Evolutionary conservation across 2,797 vertebrate genomes (phyloP).

Genomic region (Pseudochirops corinnae): DNA sequence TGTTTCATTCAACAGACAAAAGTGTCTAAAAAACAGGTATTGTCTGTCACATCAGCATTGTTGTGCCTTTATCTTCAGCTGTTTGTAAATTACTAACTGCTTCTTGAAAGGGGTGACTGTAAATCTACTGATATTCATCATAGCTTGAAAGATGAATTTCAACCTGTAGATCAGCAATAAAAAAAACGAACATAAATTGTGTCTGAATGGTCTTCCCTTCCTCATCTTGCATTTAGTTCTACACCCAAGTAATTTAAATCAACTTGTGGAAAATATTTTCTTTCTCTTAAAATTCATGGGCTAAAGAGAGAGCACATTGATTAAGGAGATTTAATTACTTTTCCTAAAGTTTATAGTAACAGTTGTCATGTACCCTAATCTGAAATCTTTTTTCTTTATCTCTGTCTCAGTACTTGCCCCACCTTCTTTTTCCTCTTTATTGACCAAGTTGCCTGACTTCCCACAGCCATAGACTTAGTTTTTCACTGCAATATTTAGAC

Average conservation of each 20-base stretch:
- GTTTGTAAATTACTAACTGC: slow-evolving; percentile 32
- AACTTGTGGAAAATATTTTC: slow-evolving; percentile 40
- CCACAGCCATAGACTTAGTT: background rate
- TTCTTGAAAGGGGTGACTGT: slow-evolving; percentile 37
- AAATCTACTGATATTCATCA: slow-evolving; percentile 39
- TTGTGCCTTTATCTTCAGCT: slow-evolving; percentile 56
- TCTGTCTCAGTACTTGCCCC: fast-evolving
- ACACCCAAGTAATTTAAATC: slow-evolving; percentile 26
- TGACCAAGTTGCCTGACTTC: background rate
- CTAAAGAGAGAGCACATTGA: slow-evolving; percentile 12
- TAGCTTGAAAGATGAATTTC: slow-evolving; percentile 25
- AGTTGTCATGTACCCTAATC: background rate
- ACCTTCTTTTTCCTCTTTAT: background rate
- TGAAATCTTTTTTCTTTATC: background rate
- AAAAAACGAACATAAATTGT: slow-evolving; percentile 45
- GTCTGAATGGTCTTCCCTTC: slow-evolving; percentile 9
- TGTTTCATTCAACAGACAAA: slow-evolving; percentile 40
- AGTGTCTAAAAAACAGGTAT: slow-evolving; percentile 15
- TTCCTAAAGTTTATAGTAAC: background rate
- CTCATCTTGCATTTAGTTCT: background rate
- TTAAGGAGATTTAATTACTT: slow-evolving; percentile 32
- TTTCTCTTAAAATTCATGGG: slow-evolving; percentile 7
- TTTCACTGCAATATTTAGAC: background rate
- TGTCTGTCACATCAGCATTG: slow-evolving; percentile 30
- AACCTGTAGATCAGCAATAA: background rate